Evolutionary conservation across 23 tunicate species (phyloP).

Genomic region (Clavelina lepadiformis): DNA sequence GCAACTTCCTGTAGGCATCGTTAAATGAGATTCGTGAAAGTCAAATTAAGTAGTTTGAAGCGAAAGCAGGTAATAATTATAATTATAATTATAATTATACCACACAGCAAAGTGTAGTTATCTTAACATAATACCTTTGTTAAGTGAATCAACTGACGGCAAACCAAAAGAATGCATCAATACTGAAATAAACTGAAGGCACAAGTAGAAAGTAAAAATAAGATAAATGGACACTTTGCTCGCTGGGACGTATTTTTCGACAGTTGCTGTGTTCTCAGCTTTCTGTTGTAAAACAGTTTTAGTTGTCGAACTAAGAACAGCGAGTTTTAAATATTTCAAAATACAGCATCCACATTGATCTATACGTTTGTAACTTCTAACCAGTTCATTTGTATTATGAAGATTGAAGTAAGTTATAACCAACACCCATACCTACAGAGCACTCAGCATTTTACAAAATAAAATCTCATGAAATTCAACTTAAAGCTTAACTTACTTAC

Average conservation of each 20-base stretch:
- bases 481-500: too few relatives aligned
- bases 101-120: background rate
- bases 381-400: too few relatives aligned
- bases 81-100: too few relatives aligned
- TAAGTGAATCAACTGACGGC: background rate
- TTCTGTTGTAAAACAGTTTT: background rate
- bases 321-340: background rate
- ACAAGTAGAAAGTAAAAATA: background rate
- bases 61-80: too few relatives aligned
- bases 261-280: background rate
- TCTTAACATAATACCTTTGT: background rate
- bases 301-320: background rate
- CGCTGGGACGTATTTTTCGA: conserved; percentile 18
- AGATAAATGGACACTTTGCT: conserved; percentile 10
- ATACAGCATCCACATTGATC: background rate
- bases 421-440: too few relatives aligned
- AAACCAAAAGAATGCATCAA: conserved; percentile 3
- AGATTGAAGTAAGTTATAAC: too few relatives aligned
- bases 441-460: too few relatives aligned
- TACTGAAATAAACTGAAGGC: conserved; percentile 6
- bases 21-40: too few relatives aligned
- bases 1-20: too few relatives aligned
- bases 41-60: too few relatives aligned
- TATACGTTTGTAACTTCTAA: too few relatives aligned
- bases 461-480: too few relatives aligned